phyloP scores from a whole-genome alignment of 2,888 invertebrate genomes.

The Tridacna crocea region DNA sequence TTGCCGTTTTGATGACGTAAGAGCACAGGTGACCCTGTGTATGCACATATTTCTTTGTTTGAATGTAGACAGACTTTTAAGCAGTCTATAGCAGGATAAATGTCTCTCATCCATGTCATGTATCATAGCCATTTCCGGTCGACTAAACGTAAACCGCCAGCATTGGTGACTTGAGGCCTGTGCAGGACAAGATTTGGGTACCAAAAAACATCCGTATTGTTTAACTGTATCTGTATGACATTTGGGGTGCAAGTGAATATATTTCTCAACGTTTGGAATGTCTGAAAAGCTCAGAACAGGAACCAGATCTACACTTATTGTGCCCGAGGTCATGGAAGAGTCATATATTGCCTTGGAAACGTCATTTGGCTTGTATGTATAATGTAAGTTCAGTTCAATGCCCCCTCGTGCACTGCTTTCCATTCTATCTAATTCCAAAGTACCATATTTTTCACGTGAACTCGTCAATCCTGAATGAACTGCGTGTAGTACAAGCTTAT shows the following conservation, averaged over 20 bases:
- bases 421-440: background rate
- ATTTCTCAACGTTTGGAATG: background rate
- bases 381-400: background rate
- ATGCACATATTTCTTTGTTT: slow-evolving; percentile 3
- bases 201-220: background rate
- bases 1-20: slow-evolving; percentile 5
- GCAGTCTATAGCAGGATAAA: background rate
- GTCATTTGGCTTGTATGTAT: background rate
- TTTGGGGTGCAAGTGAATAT: background rate
- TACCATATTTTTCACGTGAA: background rate
- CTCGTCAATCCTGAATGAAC: background rate
- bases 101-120: background rate
- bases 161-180: background rate
- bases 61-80: slow-evolving; percentile 2
- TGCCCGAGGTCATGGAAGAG: background rate
- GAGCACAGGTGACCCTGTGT: background rate
- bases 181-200: background rate
- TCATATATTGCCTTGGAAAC: background rate
- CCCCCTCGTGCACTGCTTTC: slow-evolving; percentile 6
- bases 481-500: background rate
- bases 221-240: background rate
- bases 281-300: background rate
- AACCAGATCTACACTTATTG: slow-evolving; percentile 2
- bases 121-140: slow-evolving; percentile 7
- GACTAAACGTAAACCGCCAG: slow-evolving; percentile 7